Percentiles rank a stretch among this genome's conserved stretches.
These are phyloP conservation scores for Cardinalis cardinalis DNA, from an alignment of 2,113 vertebrate species.

Conservation along the genomic window DNA sequence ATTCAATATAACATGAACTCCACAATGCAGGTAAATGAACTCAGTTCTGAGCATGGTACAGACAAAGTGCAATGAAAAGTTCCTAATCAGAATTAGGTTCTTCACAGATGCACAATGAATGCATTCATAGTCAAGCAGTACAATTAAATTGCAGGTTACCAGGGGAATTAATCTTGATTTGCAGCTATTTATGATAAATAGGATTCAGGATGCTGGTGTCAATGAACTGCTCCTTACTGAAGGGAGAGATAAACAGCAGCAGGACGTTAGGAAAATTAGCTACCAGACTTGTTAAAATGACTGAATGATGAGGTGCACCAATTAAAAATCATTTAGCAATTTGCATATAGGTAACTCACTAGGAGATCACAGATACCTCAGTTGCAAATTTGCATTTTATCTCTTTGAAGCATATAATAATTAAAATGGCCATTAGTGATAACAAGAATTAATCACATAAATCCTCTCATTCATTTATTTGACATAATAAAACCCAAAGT, in stretches of 20 bases:
- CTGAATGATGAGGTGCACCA: not conserved
- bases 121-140: slow-evolving; percentile 10
- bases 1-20: not conserved
- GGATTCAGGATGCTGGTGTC: not conserved
- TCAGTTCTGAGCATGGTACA: not conserved
- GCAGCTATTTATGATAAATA: slow-evolving; percentile 33
- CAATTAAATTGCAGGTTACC: slow-evolving; percentile 35
- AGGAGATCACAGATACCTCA: not conserved
- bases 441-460: not conserved
- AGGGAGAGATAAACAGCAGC: slow-evolving; percentile 6
- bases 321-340: slow-evolving; percentile 25
- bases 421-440: not conserved
- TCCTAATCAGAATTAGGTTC: not conserved
- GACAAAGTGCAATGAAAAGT: not conserved
- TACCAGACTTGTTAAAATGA: slow-evolving; percentile 8
- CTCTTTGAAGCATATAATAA: not conserved
- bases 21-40: not conserved
- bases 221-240: not conserved
- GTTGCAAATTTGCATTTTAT: not conserved
- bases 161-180: slow-evolving; percentile 51
- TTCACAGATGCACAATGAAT: not conserved
- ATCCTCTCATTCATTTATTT: slow-evolving; percentile 1
- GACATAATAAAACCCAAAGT: not conserved
- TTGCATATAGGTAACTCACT: not conserved
- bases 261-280: slow-evolving; percentile 7